A percentile compares a stretch with the other conserved stretches of the same genome.
Conservation (phyloP, 2,113 vertebrate species). For the Tiliqua scincoides region DNA sequence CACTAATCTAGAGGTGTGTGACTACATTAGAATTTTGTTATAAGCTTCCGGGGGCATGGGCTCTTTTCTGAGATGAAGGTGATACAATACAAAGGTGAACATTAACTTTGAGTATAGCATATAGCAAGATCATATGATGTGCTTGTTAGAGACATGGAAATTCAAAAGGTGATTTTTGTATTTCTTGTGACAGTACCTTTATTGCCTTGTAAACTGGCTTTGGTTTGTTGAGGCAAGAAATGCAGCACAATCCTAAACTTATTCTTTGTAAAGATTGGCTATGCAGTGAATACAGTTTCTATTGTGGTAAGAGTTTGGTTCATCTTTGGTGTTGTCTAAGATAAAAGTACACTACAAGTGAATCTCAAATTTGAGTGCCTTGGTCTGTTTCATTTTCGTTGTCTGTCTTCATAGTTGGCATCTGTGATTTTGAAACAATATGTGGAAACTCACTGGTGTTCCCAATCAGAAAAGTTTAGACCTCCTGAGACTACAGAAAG, state of each 20-base stretch:
- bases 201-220: background rate
- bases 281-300: background rate
- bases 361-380: background rate
- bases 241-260: too few relatives aligned
- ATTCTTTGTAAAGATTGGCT: background rate
- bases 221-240: background rate
- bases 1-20: background rate
- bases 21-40: background rate
- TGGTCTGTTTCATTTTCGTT: slow-evolving; percentile 34
- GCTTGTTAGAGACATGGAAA: too few relatives aligned
- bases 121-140: background rate
- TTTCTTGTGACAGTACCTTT: background rate
- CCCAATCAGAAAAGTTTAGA: slow-evolving; percentile 96
- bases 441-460: slow-evolving; percentile 98
- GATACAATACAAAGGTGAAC: background rate
- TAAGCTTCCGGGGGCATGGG: background rate
- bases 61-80: background rate
- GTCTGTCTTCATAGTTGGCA: slow-evolving; percentile 81
- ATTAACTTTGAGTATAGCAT: background rate
- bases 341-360: background rate
- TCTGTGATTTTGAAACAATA: slow-evolving; percentile 98
- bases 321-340: background rate
- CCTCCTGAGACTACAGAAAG: slow-evolving; percentile 96
- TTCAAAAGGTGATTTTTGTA: background rate
- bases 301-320: background rate